Conservation (phyloP, 1,140 invertebrate species). For the Drosophila jambulina region DNA sequence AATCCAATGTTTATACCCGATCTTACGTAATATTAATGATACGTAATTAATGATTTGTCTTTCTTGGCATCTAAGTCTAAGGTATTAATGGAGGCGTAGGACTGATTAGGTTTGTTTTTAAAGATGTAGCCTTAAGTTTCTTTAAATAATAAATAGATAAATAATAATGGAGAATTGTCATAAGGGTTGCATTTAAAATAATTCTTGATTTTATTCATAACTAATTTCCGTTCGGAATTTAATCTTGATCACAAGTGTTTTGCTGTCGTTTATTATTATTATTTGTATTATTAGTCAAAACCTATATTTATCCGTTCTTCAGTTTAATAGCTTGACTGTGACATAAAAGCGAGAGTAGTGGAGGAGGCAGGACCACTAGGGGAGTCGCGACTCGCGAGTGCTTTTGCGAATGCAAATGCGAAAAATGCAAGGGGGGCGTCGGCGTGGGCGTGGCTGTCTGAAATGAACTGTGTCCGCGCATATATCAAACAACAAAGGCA, state of each 20-base stretch:
- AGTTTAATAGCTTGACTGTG: slow-evolving; percentile 3
- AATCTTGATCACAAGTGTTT: neutral
- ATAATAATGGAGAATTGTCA: neutral
- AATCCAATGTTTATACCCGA: too few relatives aligned
- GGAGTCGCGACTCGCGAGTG: neutral
- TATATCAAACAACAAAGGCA: slow-evolving; percentile 48
- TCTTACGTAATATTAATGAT: too few relatives aligned
- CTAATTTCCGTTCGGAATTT: neutral
- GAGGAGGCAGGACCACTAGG: neutral
- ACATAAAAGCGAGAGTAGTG: neutral
- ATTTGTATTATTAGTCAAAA: neutral
- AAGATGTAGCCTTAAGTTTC: neutral
- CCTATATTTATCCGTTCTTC: neutral
- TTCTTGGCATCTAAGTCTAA: too few relatives aligned
- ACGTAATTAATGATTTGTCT: too few relatives aligned
- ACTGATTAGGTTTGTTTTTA: too few relatives aligned
- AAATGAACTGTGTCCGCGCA: slow-evolving; percentile 32
- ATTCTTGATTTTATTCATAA: too few relatives aligned
- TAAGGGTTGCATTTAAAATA: neutral
- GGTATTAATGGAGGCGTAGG: too few relatives aligned
- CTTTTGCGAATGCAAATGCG: slow-evolving; percentile 33
- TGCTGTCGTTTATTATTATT: neutral
- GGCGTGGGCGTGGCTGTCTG: slow-evolving; percentile 19
- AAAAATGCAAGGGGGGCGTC: slow-evolving; percentile 15
- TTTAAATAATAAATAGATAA: neutral